Evolutionary conservation across 2,888 invertebrate species (phyloP).

Genomic region (Melanophora roralis): DNA sequence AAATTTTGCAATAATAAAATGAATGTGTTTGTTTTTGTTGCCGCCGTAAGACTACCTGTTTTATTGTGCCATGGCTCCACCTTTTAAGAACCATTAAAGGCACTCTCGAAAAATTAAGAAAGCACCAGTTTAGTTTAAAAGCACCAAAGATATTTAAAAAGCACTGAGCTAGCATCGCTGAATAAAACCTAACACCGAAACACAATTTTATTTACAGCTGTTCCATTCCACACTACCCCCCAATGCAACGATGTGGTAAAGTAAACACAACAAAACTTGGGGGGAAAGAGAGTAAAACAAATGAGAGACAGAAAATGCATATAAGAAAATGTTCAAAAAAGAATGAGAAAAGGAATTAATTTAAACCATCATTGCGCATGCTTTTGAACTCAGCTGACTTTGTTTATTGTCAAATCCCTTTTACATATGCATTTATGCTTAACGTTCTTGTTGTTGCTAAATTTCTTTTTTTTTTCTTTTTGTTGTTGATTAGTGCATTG

Average conservation of each 20-base stretch:
- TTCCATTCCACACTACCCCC: not conserved
- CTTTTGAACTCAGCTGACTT: slow-evolving; percentile 59
- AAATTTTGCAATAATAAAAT: no score
- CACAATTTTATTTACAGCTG: not conserved
- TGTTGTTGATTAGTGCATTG: not conserved
- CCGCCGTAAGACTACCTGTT: no score
- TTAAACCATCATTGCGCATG: slow-evolving; percentile 49
- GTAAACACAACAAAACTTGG: not conserved
- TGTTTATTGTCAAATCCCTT: slow-evolving; percentile 53
- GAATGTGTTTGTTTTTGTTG: no score
- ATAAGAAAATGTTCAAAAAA: not conserved
- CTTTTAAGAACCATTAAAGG: no score
- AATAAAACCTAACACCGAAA: no score
- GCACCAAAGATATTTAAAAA: no score
- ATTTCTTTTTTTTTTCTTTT: not conserved
- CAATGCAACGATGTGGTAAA: no score
- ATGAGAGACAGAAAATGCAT: not conserved
- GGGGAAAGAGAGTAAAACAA: not conserved
- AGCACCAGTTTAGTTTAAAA: no score
- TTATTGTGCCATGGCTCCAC: no score
- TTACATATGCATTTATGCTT: slow-evolving; percentile 10
- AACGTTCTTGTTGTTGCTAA: slow-evolving; percentile 5
- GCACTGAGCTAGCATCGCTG: no score
- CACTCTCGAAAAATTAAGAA: no score
- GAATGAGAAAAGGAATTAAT: not conserved